Percentiles rank a stretch among this genome's conserved stretches.
phyloP scores from a whole-genome alignment of 2,113 vertebrate genomes.

The Tauraco erythrolophus region DNA sequence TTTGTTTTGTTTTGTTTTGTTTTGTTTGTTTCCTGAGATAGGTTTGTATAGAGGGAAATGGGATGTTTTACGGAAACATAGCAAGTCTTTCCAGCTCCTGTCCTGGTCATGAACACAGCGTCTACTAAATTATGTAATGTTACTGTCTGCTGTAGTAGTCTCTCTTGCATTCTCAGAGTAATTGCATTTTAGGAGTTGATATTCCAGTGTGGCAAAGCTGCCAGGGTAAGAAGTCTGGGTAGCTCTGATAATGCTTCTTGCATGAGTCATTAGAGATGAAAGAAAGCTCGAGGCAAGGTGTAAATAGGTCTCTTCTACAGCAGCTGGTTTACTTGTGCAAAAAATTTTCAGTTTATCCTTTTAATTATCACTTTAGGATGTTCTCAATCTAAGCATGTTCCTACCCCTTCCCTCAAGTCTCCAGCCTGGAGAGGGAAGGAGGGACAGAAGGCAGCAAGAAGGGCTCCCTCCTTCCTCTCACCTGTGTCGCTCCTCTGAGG shows the following conservation, averaged over 20 bases:
- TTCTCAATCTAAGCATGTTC: neutral
- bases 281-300: neutral
- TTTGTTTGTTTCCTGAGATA: slow-evolving; percentile 54
- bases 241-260: neutral
- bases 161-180: neutral
- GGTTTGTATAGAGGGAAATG: slow-evolving; percentile 61
- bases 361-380: neutral
- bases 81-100: slow-evolving; percentile 35
- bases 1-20: neutral
- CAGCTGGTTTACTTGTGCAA: neutral
- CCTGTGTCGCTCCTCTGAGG: neutral
- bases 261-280: neutral
- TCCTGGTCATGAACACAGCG: neutral
- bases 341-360: neutral
- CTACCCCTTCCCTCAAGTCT: neutral
- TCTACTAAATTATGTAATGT: neutral
- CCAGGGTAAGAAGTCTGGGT: neutral
- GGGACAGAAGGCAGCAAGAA: neutral
- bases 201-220: neutral
- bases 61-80: slow-evolving; percentile 33
- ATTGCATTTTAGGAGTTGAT: neutral
- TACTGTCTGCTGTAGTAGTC: neutral
- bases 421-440: neutral
- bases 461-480: neutral
- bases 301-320: neutral